A percentile compares a stretch with the other conserved stretches of the same genome.
Conservation (phyloP, 2,888 invertebrate genomes). For the Philhelius pedissequus region DNA sequence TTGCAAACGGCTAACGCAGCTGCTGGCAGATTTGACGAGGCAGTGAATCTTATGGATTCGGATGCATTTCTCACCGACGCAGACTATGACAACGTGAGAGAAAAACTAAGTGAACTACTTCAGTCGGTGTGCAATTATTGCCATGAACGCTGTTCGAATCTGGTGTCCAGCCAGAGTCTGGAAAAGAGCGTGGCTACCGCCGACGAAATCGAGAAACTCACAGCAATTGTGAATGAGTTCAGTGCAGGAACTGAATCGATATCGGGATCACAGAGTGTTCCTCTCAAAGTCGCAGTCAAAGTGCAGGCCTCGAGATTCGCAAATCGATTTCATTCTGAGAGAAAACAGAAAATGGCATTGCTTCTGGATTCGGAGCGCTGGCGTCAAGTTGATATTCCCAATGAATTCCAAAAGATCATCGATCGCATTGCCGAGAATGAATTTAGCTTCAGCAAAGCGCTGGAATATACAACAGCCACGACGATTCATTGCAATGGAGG, state of each 20-base stretch:
- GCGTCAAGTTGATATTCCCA: slow-evolving; percentile 95
- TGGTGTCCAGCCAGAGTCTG: slow-evolving; percentile 88
- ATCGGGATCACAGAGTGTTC: slow-evolving; percentile 87
- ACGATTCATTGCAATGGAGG: slow-evolving; percentile 62
- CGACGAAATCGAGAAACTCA: slow-evolving; percentile 86
- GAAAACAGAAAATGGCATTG: slow-evolving; percentile 90
- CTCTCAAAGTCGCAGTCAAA: slow-evolving; percentile 89
- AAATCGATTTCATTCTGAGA: slow-evolving; percentile 92
- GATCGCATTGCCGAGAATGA: slow-evolving; percentile 82
- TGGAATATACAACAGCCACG: slow-evolving; percentile 37
- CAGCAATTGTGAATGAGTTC: slow-evolving; percentile 88
- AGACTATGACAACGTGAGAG: slow-evolving; percentile 85
- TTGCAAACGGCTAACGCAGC: slow-evolving; percentile 86
- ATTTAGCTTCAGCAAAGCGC: slow-evolving; percentile 72
- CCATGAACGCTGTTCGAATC: slow-evolving; percentile 93
- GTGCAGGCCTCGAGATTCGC: slow-evolving; percentile 94
- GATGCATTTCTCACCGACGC: slow-evolving; percentile 86
- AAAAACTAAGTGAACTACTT: slow-evolving; percentile 87
- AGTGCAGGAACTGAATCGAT: slow-evolving; percentile 87
- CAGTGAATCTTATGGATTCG: slow-evolving; percentile 81
- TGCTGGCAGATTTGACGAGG: slow-evolving; percentile 81
- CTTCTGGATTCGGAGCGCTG: slow-evolving; percentile 95
- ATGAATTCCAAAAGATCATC: slow-evolving; percentile 92
- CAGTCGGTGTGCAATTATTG: slow-evolving; percentile 93
- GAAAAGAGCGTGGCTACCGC: slow-evolving; percentile 86